phyloP scores from a whole-genome alignment of 2,888 invertebrate species.

The Epinotia nisella region DNA sequence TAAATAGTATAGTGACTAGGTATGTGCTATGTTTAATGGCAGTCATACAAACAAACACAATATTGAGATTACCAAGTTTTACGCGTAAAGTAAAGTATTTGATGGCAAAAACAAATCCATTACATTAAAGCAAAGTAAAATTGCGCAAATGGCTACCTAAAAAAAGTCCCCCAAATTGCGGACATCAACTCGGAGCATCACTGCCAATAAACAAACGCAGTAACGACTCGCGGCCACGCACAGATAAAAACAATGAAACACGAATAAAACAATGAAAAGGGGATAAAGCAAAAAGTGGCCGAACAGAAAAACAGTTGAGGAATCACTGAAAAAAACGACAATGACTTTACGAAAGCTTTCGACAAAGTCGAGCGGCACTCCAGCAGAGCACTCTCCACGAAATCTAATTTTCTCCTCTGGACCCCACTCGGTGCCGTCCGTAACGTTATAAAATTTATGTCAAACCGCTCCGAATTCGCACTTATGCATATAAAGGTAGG shows the following conservation, averaged over 20 bases:
- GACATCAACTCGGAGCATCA: conserved; percentile 58
- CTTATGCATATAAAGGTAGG: conserved; percentile 72
- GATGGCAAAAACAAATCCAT: conserved; percentile 22
- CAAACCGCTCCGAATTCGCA: conserved; percentile 70
- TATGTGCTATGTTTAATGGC: not conserved
- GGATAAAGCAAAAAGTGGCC: conserved; percentile 72
- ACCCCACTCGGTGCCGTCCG: conserved; percentile 65
- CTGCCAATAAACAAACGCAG: conserved; percentile 58
- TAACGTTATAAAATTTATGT: conserved; percentile 76
- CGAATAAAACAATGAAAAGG: conserved; percentile 66
- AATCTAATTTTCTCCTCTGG: conserved; percentile 83
- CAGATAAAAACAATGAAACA: conserved; percentile 71
- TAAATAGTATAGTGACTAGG: no score
- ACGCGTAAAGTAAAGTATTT: not conserved
- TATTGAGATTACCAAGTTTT: not conserved
- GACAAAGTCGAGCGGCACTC: conserved; percentile 77
- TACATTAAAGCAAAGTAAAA: conserved; percentile 37
- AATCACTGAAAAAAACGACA: conserved; percentile 70
- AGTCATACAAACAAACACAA: not conserved
- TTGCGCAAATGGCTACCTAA: conserved; percentile 42
- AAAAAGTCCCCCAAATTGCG: conserved; percentile 52
- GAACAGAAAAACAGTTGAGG: conserved; percentile 74
- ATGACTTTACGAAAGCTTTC: conserved; percentile 74
- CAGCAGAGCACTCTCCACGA: conserved; percentile 68
- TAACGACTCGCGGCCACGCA: conserved; percentile 61